phyloP scores from a whole-genome alignment of 1,140 invertebrate species.

The Drosophila insularis region DNA sequence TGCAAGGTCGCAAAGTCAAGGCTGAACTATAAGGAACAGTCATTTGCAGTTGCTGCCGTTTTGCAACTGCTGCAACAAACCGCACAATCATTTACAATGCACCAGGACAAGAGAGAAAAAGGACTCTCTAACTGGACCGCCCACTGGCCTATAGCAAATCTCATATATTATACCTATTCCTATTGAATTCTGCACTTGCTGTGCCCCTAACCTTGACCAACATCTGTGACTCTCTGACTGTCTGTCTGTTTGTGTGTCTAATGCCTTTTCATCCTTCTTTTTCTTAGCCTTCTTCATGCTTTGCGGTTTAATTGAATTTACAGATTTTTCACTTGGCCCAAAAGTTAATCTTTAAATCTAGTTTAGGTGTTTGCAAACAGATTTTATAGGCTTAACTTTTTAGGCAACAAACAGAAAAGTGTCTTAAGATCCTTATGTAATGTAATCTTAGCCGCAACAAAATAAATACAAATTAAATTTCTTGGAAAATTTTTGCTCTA shows the following conservation, averaged over 20 bases:
- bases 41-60: slow-evolving; percentile 75
- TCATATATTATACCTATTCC: slow-evolving; percentile 13
- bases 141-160: slow-evolving; percentile 59
- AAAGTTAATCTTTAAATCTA: slow-evolving; percentile 33
- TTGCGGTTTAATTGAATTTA: slow-evolving; percentile 78
- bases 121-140: slow-evolving; percentile 28
- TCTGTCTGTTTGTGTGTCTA: slow-evolving; percentile 29
- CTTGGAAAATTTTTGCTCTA: slow-evolving; percentile 51
- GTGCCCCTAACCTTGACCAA: slow-evolving; percentile 42
- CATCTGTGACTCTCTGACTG: slow-evolving; percentile 22
- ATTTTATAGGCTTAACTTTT: slow-evolving; percentile 73
- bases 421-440: slow-evolving; percentile 68
- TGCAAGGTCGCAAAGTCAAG: slow-evolving; percentile 63
- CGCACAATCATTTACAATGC: slow-evolving; percentile 66
- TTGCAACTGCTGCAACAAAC: slow-evolving; percentile 56
- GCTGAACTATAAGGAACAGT: slow-evolving; percentile 31
- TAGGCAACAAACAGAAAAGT: slow-evolving; percentile 54
- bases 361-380: slow-evolving; percentile 65
- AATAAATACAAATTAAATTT: slow-evolving; percentile 30
- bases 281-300: slow-evolving; percentile 50
- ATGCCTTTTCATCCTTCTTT: slow-evolving; percentile 22
- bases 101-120: slow-evolving; percentile 14
- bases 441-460: slow-evolving; percentile 36
- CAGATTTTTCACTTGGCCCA: slow-evolving; percentile 50
- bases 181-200: slow-evolving; percentile 52